A percentile compares a stretch with the other conserved stretches of the same genome.
Evolutionary conservation across 2,113 vertebrate genomes (phyloP).

Genomic region (Paraplagusia blochii): DNA sequence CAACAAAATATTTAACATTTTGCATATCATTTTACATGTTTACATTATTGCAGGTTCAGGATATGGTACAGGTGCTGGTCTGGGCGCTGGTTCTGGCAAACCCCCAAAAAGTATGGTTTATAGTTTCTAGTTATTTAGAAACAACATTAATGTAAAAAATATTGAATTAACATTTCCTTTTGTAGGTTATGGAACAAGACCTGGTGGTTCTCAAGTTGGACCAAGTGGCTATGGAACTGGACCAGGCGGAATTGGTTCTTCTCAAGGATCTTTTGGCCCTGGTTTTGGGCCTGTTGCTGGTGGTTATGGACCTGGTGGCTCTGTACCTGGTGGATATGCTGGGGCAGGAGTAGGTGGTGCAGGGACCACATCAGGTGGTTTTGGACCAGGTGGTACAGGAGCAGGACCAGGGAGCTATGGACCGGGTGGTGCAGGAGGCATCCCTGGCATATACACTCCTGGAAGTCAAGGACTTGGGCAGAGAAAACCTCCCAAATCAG

Average conservation of each 20-base stretch:
- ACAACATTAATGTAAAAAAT: neutral
- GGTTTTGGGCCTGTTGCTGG: constrained; percentile 40
- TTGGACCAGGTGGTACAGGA: constrained; percentile 54
- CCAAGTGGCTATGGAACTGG: constrained; percentile 38
- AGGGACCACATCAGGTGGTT: constrained; percentile 38
- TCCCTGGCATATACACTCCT: constrained; percentile 30
- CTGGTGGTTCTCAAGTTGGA: constrained; percentile 36
- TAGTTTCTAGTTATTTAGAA: constrained; percentile 2
- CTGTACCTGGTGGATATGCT: constrained; percentile 29
- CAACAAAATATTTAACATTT: neutral
- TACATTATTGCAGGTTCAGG: constrained; percentile 46
- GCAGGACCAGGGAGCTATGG: constrained; percentile 46
- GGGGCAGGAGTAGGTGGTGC: constrained; percentile 38
- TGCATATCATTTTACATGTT: neutral
- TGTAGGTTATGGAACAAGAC: constrained; percentile 58
- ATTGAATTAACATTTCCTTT: constrained; percentile 15
- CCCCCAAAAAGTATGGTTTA: constrained; percentile 58
- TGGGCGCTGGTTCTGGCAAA: constrained; percentile 48
- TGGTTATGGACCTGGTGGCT: constrained; percentile 28
- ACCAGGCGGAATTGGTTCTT: constrained; percentile 9
- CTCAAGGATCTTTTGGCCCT: constrained; percentile 12
- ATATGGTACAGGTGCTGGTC: constrained; percentile 43
- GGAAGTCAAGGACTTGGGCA: constrained; percentile 43
- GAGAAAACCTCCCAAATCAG: constrained; percentile 60
- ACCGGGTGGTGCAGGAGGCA: constrained; percentile 36